phyloP scores from a whole-genome alignment of 2,888 invertebrate genomes.

The Lamellibrachia satsuma region DNA sequence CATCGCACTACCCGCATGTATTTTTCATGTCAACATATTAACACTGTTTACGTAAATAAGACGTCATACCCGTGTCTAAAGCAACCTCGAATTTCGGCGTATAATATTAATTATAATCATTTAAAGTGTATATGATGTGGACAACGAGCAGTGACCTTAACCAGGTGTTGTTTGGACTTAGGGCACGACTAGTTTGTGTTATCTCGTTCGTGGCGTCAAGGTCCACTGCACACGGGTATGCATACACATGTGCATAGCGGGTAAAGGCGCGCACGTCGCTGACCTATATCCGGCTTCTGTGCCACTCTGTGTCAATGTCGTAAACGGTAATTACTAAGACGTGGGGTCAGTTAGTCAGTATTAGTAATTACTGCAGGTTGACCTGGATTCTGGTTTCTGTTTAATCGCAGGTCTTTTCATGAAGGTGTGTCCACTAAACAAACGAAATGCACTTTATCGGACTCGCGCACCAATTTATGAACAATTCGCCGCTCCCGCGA shows the following conservation, averaged over 20 bases:
- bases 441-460: background rate
- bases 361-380: background rate
- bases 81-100: background rate
- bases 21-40: background rate
- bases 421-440: background rate
- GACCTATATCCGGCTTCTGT: background rate
- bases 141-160: background rate
- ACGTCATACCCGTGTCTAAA: background rate
- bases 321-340: background rate
- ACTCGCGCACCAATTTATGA: background rate
- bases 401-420: background rate
- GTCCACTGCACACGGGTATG: background rate
- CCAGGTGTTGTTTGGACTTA: background rate
- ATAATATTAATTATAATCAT: background rate
- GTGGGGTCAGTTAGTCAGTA: background rate
- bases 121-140: background rate
- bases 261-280: background rate
- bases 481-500: background rate
- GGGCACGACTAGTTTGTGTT: background rate
- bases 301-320: background rate
- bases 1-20: background rate
- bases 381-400: background rate
- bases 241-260: background rate
- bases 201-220: background rate
- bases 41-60: background rate